Evolutionary conservation across 2,888 invertebrate species (phyloP).

Genomic region (Eupeodes luniger): DNA sequence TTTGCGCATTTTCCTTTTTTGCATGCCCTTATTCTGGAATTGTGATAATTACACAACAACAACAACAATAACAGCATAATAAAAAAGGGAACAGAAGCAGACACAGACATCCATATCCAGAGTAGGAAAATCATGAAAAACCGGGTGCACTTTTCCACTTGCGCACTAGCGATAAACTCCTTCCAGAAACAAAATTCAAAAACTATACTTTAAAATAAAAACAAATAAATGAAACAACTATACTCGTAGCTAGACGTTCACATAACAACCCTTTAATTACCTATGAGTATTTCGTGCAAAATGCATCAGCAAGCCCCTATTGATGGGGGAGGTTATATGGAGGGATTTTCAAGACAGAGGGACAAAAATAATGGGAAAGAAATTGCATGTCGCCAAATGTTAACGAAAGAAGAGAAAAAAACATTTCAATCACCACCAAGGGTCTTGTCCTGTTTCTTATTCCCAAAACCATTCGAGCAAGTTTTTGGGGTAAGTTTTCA

Average conservation of each 20-base stretch:
- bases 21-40: slow-evolving; percentile 51
- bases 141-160: slow-evolving; percentile 36
- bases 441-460: slow-evolving; percentile 15
- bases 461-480: neutral
- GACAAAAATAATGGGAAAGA: slow-evolving; percentile 50
- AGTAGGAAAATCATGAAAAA: neutral
- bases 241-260: neutral
- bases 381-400: slow-evolving; percentile 68
- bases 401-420: slow-evolving; percentile 34
- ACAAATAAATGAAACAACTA: slow-evolving; percentile 5
- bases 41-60: slow-evolving; percentile 46
- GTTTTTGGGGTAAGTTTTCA: neutral
- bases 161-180: neutral
- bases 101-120: slow-evolving; percentile 11
- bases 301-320: neutral
- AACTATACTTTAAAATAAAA: neutral
- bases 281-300: neutral
- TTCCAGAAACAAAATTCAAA: neutral
- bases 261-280: slow-evolving; percentile 37
- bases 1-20: slow-evolving; percentile 35
- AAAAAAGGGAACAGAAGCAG: slow-evolving; percentile 33
- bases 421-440: slow-evolving; percentile 11
- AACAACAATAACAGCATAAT: slow-evolving; percentile 5
- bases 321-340: neutral
- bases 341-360: neutral